Base-by-base conservation (phyloP, 2,797 vertebrate species). In the Margarornis squamiger region DNA sequence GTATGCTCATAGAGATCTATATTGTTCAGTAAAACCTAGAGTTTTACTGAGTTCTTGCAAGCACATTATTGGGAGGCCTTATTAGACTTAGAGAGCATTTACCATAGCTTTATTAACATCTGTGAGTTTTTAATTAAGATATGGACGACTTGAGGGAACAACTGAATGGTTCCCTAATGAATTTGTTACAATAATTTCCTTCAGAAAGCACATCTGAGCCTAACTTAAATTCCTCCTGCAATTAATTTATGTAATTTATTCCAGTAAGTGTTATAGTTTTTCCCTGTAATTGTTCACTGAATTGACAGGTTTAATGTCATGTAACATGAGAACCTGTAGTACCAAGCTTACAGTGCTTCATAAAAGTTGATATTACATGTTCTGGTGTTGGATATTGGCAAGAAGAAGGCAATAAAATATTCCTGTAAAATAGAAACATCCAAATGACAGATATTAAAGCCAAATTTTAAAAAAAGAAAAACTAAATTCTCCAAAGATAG, bases 51-150 rank as follows among this genome's bases (percentile, higher is more conserved):
- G 34, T 73, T 86, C 76, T 90, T 92, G 52, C 55, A 82, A 32
- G 77, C 75, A 65, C 13, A 4, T 71, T 86, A 43, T 34, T 73
- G 71, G 24, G 59, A 93, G n/a, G n/a, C 80, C 24, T 79, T 78
- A 16, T 59, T 89, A 68, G 73, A 70, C 58, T 76, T 54, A 58
- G 22, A 85, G 52, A 59, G 17, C 39, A 30, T 92, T 90, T 92
- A 63, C 39, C 38, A 34, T 71, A 48, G 51, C 67, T 91, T 96
- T 93, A 88, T 89, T 94, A 93, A 78, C 55, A 48, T 91, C 55
- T 94, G 71, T 87, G 66, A 3, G 2, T 68, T 95, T 96, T 89
- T 94, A 95, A 97, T 97, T 95, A 96, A 94, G 72, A 70, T 71
- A 75, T 41, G 71, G 68, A 51, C 5, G 19, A 73, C 86, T 93